A percentile compares a stretch with the other conserved stretches of the same genome.
phyloP scores from a whole-genome alignment of 2,113 vertebrate genomes.

The Patagioenas fasciata region DNA sequence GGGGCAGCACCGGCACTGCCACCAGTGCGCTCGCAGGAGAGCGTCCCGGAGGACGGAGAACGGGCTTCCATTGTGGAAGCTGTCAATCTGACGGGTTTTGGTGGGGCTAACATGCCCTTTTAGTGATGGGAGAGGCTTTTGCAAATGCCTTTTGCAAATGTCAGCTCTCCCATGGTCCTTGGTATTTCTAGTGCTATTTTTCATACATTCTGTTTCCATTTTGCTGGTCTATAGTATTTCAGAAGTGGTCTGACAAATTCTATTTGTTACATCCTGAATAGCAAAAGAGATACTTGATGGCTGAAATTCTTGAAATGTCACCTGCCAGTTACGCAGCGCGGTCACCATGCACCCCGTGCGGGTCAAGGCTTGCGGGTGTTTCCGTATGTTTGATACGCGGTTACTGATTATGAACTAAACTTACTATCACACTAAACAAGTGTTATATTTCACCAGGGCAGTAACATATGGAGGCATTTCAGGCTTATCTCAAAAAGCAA shows the following conservation, averaged over 20 bases:
- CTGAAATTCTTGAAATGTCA: not conserved
- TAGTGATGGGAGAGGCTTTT: not conserved
- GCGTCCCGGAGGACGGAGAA: not conserved
- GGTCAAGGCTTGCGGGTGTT: not conserved
- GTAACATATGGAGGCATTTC: not conserved
- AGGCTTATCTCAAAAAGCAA: not conserved
- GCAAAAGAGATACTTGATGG: not conserved
- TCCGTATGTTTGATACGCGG: not conserved
- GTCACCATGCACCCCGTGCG: not conserved
- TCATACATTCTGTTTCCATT: not conserved
- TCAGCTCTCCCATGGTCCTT: not conserved
- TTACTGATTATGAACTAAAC: not conserved
- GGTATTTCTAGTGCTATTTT: not conserved
- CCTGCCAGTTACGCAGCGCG: not conserved
- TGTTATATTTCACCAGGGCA: not conserved
- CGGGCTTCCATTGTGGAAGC: not conserved
- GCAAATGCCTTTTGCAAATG: not conserved
- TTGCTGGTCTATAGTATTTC: not conserved
- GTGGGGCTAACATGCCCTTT: not conserved
- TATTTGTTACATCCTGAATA: not conserved
- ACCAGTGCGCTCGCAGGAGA: not conserved
- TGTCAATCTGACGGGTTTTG: not conserved
- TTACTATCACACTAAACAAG: not conserved
- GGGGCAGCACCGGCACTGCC: not conserved
- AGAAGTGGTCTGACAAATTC: not conserved